These are phyloP conservation scores for Gymnocypris eckloni DNA, from an alignment of 2,797 vertebrate species.

Conservation along the genomic window DNA sequence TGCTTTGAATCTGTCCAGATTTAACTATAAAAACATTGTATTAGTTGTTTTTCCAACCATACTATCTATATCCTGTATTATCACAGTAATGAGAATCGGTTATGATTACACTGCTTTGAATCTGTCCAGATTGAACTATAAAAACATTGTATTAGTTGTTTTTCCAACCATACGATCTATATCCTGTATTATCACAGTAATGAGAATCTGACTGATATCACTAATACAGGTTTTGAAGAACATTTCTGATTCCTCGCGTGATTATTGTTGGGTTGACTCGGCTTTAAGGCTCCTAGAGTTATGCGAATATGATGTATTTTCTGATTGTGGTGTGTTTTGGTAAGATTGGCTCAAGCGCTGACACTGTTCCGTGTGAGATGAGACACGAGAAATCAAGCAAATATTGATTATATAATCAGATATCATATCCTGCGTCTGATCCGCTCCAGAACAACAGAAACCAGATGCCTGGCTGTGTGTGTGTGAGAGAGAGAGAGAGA, in stretches of 20 bases:
- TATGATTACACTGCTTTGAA: too few species aligned
- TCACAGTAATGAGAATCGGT: too few species aligned
- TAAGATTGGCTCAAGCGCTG: neutral
- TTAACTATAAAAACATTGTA: too few species aligned
- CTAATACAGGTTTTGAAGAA: neutral
- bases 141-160: too few species aligned
- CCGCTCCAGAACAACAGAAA: neutral
- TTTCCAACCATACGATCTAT: too few species aligned
- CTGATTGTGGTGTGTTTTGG: neutral
- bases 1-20: too few species aligned
- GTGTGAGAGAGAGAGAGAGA: neutral
- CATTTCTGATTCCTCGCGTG: neutral
- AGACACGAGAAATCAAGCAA: neutral
- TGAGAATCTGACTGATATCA: too few species aligned
- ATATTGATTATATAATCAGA: conserved; percentile 27
- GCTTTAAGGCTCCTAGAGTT: neutral
- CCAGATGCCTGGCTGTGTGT: neutral
- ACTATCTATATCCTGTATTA: too few species aligned
- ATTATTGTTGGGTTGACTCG: neutral
- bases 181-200: too few species aligned
- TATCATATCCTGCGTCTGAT: neutral
- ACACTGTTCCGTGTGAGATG: neutral
- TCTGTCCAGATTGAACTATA: too few species aligned
- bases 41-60: too few species aligned
- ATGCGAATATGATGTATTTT: neutral